phyloP scores from a whole-genome alignment of 2,113 vertebrate species.

The Pygoscelis antarcticus region DNA sequence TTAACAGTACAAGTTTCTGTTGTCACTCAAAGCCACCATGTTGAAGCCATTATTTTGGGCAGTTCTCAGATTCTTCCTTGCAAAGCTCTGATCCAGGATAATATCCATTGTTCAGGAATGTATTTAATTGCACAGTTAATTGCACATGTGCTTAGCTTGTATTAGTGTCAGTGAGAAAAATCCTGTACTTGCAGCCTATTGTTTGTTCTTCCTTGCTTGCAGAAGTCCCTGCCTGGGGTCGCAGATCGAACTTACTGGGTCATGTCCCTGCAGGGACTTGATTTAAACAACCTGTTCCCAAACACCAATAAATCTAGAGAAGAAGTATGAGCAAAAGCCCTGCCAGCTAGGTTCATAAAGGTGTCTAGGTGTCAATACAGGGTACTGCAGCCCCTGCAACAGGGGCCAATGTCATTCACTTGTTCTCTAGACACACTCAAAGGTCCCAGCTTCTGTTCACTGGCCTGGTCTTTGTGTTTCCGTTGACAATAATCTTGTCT shows the following conservation, averaged over 20 bases:
- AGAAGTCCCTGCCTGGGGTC: not conserved
- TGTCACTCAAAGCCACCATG: not conserved
- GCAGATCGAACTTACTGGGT: not conserved
- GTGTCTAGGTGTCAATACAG: not conserved
- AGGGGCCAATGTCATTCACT: not conserved
- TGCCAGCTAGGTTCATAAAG: rapidly evolving
- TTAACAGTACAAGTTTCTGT: not conserved
- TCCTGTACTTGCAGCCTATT: not conserved
- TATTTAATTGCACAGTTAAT: not conserved
- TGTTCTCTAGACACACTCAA: not conserved
- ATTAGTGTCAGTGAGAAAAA: not conserved
- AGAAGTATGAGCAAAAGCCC: not conserved
- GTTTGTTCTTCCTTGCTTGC: not conserved
- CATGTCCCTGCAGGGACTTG: not conserved
- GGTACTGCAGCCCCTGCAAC: not conserved
- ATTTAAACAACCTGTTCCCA: not conserved
- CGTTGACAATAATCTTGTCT: not conserved
- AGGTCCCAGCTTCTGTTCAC: not conserved
- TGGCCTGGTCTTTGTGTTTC: not conserved
- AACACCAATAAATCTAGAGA: not conserved
- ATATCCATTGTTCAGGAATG: not conserved
- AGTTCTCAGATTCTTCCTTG: not conserved
- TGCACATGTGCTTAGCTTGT: not conserved
- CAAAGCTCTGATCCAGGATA: not conserved
- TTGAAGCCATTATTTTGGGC: not conserved